Evolutionary conservation across 2,888 invertebrate genomes (phyloP), one percentile per base, ranked within the genome.

Genomic region (Zonitis immaculata): DNA sequence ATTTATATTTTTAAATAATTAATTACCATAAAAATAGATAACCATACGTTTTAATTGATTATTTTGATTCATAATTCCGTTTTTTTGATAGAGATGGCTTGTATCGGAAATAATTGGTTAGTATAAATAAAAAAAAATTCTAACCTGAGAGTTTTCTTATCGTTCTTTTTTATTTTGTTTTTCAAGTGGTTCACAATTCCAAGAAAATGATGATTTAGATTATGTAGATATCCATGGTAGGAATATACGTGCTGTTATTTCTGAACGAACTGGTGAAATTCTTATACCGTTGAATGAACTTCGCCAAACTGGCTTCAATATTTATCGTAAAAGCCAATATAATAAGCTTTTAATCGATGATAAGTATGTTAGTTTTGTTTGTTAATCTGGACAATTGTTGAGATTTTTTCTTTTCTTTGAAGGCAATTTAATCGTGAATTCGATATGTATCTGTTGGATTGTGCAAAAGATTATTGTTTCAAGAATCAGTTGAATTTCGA

Each of bases 221-320:
- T 56, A 56, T 49, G 55, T 56, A 1, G 48, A 56, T 27, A 49
- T 56, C 20, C 43, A 56, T 30, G 55, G 55, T 1, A 25, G 39
- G 7, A 35, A 45, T 9, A 27, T 56, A 8, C 28, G 20, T 20
- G 55, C 49, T 8, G 3, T 35, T 14, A 14, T 46, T 2, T 48
- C 43, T 28, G 32, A 52, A 9, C 49, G 52, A 16, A 49, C 55
- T 1, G 55, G 52, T 2, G 27, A 42, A 20, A 51, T 56, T 46
- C 6, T 49, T 3, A 43, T 56, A 12, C 52, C 52, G 3, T 25
- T 56, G 9, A 44, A 50, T n/a, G 52, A 52, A 45, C 2, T 56
- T 4, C 51, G 43, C 18, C 16, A 39, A 6, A 47, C 44, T n/a
- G 55, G 55, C 3, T 56, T 56, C 11, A 39, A 46, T 9, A 32